These are phyloP conservation scores for Gallinago media DNA, from an alignment of 2,113 vertebrate genomes.

Conservation along the genomic window DNA sequence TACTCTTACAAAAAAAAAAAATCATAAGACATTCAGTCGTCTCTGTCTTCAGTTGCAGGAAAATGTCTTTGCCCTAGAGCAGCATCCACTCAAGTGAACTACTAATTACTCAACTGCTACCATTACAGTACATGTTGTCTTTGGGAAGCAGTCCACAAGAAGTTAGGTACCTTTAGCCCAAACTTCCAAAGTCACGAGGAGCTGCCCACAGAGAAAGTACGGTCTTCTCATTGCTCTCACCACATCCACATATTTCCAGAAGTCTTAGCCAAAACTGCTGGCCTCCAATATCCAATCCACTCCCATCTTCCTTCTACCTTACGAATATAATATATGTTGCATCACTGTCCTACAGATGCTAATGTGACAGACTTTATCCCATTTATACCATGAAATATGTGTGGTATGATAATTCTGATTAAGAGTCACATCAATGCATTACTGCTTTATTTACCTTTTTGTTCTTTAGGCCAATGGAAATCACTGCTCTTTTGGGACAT, in stretches of 20 bases:
- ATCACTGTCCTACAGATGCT: not conserved
- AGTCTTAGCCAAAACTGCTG: not conserved
- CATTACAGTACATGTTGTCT: not conserved
- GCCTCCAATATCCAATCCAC: not conserved
- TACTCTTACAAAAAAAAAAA: not conserved
- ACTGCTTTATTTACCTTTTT: not conserved
- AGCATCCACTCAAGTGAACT: not conserved
- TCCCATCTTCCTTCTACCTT: not conserved
- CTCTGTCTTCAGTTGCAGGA: not conserved
- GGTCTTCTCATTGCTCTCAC: not conserved
- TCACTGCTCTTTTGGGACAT: not conserved
- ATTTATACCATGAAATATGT: not conserved
- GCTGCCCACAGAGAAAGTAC: not conserved
- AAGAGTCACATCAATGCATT: not conserved
- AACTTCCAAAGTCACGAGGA: not conserved
- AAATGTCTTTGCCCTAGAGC: not conserved
- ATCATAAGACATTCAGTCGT: not conserved
- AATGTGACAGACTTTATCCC: not conserved
- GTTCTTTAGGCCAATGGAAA: not conserved
- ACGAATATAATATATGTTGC: not conserved
- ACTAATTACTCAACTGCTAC: not conserved
- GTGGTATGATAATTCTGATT: not conserved
- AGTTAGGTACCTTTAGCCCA: not conserved
- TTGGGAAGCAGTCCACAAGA: not conserved
- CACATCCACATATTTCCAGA: not conserved